These are phyloP conservation scores for Drosophila barbarae DNA, from an alignment of 2,888 invertebrate species.

Conservation along the genomic window DNA sequence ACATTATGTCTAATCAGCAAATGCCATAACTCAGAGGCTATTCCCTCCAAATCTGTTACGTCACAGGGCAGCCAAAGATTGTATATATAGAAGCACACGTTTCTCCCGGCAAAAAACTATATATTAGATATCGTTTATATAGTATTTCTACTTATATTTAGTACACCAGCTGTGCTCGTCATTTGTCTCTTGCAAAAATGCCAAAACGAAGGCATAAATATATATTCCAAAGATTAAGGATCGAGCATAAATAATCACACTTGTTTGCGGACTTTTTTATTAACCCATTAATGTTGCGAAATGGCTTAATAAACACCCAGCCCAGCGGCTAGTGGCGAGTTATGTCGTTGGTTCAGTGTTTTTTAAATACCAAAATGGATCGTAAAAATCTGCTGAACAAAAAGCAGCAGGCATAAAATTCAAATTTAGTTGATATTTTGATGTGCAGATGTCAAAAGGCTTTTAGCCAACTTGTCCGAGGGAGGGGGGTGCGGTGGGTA, in stretches of 20 bases:
- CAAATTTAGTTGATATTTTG: slow-evolving; percentile 42
- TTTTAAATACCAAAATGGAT: slow-evolving; percentile 40
- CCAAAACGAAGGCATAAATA: slow-evolving; percentile 49
- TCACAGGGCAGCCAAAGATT: slow-evolving; percentile 16
- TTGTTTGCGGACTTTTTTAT: slow-evolving; percentile 50
- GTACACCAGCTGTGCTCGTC: slow-evolving; percentile 60
- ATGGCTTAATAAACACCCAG: slow-evolving; percentile 42
- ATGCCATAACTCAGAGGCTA: slow-evolving; percentile 25
- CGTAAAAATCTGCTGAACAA: slow-evolving; percentile 31
- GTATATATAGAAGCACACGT: slow-evolving; percentile 22
- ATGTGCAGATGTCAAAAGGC: slow-evolving; percentile 65
- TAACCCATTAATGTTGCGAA: slow-evolving; percentile 49
- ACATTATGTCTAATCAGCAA: slow-evolving; percentile 13
- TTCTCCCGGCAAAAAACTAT: slow-evolving; percentile 18
- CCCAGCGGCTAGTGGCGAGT: slow-evolving; percentile 20
- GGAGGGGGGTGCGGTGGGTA: neutral
- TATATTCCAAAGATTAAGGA: slow-evolving; percentile 39
- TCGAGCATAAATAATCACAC: slow-evolving; percentile 35
- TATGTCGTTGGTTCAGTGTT: slow-evolving; percentile 40
- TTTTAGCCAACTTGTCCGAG: slow-evolving; percentile 46
- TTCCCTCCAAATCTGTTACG: slow-evolving; percentile 18
- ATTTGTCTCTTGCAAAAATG: slow-evolving; percentile 40
- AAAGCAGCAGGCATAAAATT: slow-evolving; percentile 31
- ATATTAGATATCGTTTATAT: slow-evolving; percentile 17
- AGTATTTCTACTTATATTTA: slow-evolving; percentile 27